A percentile compares a stretch with the other conserved stretches of the same genome.
Conservation (phyloP, 64 coral and sea anemone genomes). For the Dendrophyllia cribrosa region DNA sequence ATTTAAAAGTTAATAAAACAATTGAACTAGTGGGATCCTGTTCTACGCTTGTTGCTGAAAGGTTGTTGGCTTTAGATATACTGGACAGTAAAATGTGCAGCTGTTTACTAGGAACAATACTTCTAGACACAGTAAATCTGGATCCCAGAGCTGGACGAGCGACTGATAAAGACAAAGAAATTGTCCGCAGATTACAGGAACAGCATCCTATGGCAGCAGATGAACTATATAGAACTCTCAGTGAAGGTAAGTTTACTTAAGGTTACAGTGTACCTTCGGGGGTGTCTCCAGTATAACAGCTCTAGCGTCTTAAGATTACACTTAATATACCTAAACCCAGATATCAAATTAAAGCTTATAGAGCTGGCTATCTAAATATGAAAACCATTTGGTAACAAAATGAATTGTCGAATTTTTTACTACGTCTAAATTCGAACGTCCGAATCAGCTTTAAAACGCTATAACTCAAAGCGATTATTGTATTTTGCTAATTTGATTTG, state of each 20-base stretch:
- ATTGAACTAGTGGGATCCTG: constrained; percentile 91
- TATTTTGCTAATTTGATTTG: too few relatives aligned
- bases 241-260: constrained; percentile 57
- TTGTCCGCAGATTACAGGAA: constrained; percentile 56
- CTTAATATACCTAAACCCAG: too few relatives aligned
- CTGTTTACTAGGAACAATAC: constrained; percentile 67
- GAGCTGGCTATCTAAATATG: too few relatives aligned
- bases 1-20: constrained; percentile 51
- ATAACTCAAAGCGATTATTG: too few relatives aligned
- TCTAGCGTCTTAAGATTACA: too few relatives aligned
- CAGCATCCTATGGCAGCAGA: constrained; percentile 9
- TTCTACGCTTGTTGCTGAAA: constrained; percentile 80
- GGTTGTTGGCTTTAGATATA: constrained; percentile 44
- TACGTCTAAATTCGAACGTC: too few relatives aligned
- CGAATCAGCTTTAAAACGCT: too few relatives aligned
- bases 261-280: too few relatives aligned
- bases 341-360: too few relatives aligned
- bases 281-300: too few relatives aligned
- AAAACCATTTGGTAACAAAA: too few relatives aligned
- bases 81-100: constrained; percentile 68
- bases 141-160: constrained; percentile 73
- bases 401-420: too few relatives aligned
- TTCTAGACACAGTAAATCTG: constrained; percentile 85
- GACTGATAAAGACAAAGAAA: constrained; percentile 69
- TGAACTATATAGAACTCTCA: constrained; percentile 76